These are phyloP conservation scores for Gymnocypris eckloni DNA, from an alignment of 2,797 vertebrate species.

Conservation along the genomic window DNA sequence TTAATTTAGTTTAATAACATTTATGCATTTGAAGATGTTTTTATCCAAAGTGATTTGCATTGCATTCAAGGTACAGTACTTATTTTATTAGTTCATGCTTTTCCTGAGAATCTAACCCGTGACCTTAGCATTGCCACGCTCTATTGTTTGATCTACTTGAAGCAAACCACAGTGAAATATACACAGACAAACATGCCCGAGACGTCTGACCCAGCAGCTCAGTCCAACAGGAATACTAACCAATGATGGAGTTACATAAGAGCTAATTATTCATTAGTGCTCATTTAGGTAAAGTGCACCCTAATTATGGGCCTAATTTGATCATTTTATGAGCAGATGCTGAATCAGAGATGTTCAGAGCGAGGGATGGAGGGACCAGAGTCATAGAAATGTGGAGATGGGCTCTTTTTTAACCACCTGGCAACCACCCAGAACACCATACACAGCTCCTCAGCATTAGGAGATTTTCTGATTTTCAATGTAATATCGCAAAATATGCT, in stretches of 20 bases:
- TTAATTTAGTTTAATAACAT: too few species aligned
- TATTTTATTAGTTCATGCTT: background rate
- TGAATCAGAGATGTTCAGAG: background rate
- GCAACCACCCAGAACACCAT: background rate
- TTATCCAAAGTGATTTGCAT: background rate
- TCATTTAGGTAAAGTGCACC: slow-evolving; percentile 25
- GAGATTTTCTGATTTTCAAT: background rate
- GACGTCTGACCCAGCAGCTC: background rate
- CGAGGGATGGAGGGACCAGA: background rate
- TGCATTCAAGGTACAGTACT: background rate
- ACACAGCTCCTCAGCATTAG: too few species aligned
- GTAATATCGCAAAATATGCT: background rate
- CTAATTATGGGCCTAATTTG: slow-evolving; percentile 32
- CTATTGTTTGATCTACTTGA: background rate
- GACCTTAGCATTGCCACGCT: background rate
- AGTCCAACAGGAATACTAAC: slow-evolving; percentile 13
- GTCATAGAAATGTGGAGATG: background rate
- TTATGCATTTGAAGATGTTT: background rate
- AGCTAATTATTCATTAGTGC: slow-evolving; percentile 27
- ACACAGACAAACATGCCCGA: background rate
- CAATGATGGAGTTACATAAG: slow-evolving; percentile 18
- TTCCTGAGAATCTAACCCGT: background rate
- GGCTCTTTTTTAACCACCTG: background rate
- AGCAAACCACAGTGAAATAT: background rate
- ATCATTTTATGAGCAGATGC: background rate